Percentiles rank a stretch among this genome's conserved stretches.
These are phyloP conservation scores for Crambe crambe DNA, from an alignment of 37 sponge, comb jelly and placozoan genomes.

Conservation along the genomic window DNA sequence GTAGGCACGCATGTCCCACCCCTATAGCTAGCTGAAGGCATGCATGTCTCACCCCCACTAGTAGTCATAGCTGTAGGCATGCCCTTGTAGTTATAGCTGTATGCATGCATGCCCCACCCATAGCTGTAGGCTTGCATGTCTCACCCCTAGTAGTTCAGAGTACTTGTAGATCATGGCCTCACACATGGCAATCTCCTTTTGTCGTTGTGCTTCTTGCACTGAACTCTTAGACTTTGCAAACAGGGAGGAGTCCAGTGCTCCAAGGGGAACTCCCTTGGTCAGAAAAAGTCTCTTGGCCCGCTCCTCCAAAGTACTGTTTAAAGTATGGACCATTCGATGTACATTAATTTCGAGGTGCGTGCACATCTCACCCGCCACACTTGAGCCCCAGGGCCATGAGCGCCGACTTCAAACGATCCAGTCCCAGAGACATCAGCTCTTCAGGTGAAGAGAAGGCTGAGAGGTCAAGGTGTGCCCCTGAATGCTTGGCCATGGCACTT, in stretches of 20 bases:
- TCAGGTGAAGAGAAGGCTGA: slow-evolving; percentile 93
- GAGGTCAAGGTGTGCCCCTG: slow-evolving; percentile 91
- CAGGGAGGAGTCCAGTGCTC: slow-evolving; percentile 62
- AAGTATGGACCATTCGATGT: no score
- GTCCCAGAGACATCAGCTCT: slow-evolving; percentile 94
- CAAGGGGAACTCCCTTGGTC: slow-evolving; percentile 70
- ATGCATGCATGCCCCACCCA: no score
- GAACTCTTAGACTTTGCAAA: slow-evolving; percentile 80
- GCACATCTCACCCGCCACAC: slow-evolving; percentile 91
- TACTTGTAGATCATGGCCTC: slow-evolving; percentile 89
- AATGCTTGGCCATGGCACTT: slow-evolving; percentile 92
- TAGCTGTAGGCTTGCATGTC: no score
- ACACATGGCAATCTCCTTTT: slow-evolving; percentile 76
- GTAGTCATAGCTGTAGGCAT: no score
- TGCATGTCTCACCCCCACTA: no score
- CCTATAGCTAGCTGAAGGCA: no score
- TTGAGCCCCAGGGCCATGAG: slow-evolving; percentile 92
- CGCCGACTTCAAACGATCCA: slow-evolving; percentile 95
- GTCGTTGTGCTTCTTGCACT: slow-evolving; percentile 28
- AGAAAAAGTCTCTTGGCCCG: slow-evolving; percentile 85
- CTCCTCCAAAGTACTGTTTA: slow-evolving; percentile 85
- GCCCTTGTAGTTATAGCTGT: no score
- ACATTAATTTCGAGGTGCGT: no score
- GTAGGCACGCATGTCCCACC: no score
- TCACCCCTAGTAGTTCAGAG: slow-evolving; percentile 82